Percentiles rank a stretch among this genome's conserved stretches.
Evolutionary conservation across 2,113 vertebrate genomes (phyloP).

Genomic region (Chaetodon auriga): DNA sequence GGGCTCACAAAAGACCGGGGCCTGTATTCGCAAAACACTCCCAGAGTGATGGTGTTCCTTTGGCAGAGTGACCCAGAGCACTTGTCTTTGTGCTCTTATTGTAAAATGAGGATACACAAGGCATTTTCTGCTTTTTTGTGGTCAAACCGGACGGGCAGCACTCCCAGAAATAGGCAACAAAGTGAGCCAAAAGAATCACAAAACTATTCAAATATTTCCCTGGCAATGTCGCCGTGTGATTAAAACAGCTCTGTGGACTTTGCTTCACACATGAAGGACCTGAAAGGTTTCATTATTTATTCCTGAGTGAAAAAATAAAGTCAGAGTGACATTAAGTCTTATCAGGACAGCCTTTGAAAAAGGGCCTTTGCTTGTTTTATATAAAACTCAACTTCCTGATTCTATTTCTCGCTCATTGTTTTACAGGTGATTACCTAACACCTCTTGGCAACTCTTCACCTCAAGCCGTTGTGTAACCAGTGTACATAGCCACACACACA

Average conservation of each 20-base stretch:
- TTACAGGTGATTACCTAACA: constrained; percentile 59
- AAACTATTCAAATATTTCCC: constrained; percentile 31
- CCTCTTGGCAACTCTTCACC: constrained; percentile 52
- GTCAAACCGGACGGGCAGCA: constrained; percentile 23
- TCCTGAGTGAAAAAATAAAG: constrained; percentile 12
- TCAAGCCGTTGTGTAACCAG: constrained; percentile 47
- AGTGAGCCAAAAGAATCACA: constrained; percentile 42
- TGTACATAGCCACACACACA: constrained; percentile 11
- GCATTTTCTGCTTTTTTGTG: constrained; percentile 41
- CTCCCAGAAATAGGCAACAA: constrained; percentile 49
- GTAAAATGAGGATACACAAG: constrained; percentile 37
- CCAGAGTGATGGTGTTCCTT: constrained; percentile 60
- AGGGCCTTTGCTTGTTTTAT: constrained; percentile 24
- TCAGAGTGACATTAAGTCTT: constrained; percentile 25
- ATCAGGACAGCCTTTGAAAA: constrained; percentile 12
- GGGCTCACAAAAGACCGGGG: constrained; percentile 52
- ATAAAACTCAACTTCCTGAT: constrained; percentile 62
- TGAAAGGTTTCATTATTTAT: constrained; percentile 26
- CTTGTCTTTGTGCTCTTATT: constrained; percentile 61
- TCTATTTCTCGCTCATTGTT: constrained; percentile 67
- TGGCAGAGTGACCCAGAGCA: constrained; percentile 59
- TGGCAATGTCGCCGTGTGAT: constrained; percentile 17
- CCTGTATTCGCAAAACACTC: constrained; percentile 42
- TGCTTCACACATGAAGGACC: constrained; percentile 10
- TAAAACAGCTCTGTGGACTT: constrained; percentile 27